Conservation (phyloP, 2,888 invertebrate genomes). For the Ariolimax columbianus region DNA sequence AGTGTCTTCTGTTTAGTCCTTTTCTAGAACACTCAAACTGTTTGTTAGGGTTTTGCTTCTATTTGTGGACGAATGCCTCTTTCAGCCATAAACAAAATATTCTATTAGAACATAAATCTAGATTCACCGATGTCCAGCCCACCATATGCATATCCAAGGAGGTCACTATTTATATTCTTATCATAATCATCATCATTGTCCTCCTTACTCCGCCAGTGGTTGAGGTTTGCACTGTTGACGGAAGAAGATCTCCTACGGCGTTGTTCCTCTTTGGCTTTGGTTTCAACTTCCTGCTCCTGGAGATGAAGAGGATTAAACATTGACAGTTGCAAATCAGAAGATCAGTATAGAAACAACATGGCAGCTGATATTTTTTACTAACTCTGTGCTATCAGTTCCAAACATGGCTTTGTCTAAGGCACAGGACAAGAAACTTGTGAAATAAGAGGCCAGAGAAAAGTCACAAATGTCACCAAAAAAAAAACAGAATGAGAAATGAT, state of each 20-base stretch:
- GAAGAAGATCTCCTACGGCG: conserved; percentile 54
- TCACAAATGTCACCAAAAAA: too few relatives aligned
- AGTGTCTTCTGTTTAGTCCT: too few relatives aligned
- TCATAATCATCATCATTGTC: conserved; percentile 53
- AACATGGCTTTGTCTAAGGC: too few relatives aligned
- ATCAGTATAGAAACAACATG: neutral
- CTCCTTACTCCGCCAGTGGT: conserved; percentile 44
- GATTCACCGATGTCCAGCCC: conserved; percentile 65
- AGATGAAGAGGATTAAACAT: neutral
- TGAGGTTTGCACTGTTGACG: conserved; percentile 43
- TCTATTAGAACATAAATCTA: conserved; percentile 67
- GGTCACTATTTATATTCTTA: conserved; percentile 52
- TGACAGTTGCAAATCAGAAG: neutral
- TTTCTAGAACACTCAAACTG: too few relatives aligned
- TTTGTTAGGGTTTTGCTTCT: too few relatives aligned
- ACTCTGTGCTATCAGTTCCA: too few relatives aligned
- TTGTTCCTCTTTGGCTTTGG: conserved; percentile 56
- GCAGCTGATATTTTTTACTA: too few relatives aligned
- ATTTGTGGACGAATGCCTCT: too few relatives aligned
- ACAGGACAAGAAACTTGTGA: too few relatives aligned
- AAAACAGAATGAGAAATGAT: too few relatives aligned
- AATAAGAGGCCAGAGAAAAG: too few relatives aligned
- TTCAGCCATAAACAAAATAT: too few relatives aligned
- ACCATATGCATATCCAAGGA: conserved; percentile 58
- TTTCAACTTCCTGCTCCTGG: conserved; percentile 69